Base-by-base conservation (phyloP, 1,140 invertebrate species). In the Apolygus lucorum region DNA sequence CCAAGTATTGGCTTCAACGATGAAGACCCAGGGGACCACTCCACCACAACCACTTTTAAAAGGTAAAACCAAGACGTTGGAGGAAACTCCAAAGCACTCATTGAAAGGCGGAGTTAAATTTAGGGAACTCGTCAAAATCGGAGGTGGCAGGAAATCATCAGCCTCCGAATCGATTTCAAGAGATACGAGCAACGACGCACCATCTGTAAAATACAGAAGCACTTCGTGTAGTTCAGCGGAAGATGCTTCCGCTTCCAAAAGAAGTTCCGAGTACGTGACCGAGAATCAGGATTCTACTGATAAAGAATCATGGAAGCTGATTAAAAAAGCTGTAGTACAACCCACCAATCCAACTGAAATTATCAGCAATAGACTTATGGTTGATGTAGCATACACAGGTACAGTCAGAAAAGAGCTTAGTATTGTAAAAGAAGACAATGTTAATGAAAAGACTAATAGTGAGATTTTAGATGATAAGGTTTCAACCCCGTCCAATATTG, bases 11-110 rank as follows among this genome's bases (percentile, higher is more conserved):
- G 68, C 72, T 28, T 67, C 70, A 29, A 72, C 74, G 26, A 72
- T 74, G n/a, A 52, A 71, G 27, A 74, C 74, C 11, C 72, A 73
- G 52, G 27, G 52, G 22, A 72, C 54, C 21, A 67, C 70, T 8
- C 65, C 71, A 21, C 34, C 71, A 0, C 34, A 4, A 28, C 14
- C 21, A 28, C 26, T 52, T 22, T 34, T 24, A 54, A 21, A 17
- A 17, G 17, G 34, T 49, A 49, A 17, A 49, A 49, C 34, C 17
- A 49, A 59, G 66, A 26, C 54, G 4, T 17, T n/a, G 28, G 63
- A 28, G n/a, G 13, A 26, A 8, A 27, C 14, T 27, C 14, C 27
- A 17, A 11, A 13, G 17, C 13, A 21, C 21, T 14, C n/a, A 11
- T 8, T 65, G 27, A 17, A 24, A 65, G 26, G 26, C 27, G 63